Evolutionary conservation across 2,888 invertebrate genomes (phyloP).

Genomic region (Cantharis nigra): DNA sequence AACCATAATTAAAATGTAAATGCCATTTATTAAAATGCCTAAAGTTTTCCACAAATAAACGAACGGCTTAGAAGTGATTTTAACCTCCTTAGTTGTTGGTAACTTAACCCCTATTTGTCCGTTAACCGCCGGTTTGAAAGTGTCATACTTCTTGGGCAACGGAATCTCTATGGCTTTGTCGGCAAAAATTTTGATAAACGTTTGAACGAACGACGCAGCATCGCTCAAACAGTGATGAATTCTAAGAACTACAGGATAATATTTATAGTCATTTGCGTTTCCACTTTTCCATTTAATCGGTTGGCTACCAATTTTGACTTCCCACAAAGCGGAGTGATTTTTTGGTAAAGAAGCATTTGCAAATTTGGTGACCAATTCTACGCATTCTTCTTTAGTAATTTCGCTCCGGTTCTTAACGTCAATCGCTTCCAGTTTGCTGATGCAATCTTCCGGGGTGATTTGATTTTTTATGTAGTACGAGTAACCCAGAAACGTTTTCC

Average conservation of each 20-base stretch:
- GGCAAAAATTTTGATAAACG: background rate
- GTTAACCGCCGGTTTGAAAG: background rate
- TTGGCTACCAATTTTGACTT: constrained; percentile 1
- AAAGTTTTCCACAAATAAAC: constrained; percentile 1
- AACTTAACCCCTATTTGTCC: constrained; percentile 1
- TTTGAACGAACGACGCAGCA: background rate
- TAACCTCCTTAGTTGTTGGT: constrained; percentile 3
- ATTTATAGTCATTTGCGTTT: background rate
- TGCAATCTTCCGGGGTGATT: background rate
- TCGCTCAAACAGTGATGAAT: constrained; percentile 8
- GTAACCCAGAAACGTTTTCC: constrained; percentile 1
- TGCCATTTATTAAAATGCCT: background rate
- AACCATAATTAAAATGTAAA: constrained; percentile 4
- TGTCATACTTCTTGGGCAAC: background rate
- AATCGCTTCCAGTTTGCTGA: background rate
- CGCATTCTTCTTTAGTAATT: background rate
- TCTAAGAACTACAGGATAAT: background rate
- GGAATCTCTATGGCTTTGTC: background rate
- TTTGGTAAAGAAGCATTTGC: background rate
- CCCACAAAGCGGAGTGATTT: constrained; percentile 5
- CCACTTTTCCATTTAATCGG: constrained; percentile 1
- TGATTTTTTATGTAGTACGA: constrained; percentile 2
- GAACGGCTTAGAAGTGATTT: constrained; percentile 1
- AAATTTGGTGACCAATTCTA: background rate
- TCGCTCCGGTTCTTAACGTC: background rate